Evolutionary conservation across 2,797 vertebrate genomes (phyloP).

Genomic region (Huso huso): DNA sequence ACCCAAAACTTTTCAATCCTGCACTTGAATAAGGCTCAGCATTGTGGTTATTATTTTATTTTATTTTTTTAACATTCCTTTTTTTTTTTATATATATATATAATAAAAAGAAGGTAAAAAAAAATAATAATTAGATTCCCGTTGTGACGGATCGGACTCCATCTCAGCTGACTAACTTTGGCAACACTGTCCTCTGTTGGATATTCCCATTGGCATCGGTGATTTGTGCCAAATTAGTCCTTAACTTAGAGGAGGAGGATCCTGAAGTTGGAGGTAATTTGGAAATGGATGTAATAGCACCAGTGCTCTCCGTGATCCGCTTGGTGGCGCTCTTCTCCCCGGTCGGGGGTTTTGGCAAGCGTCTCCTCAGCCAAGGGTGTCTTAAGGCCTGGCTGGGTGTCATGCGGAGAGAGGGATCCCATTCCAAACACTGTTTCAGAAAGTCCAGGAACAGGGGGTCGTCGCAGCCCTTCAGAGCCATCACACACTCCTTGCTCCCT

Average conservation of each 20-base stretch:
- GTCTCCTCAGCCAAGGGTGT: conserved; percentile 88
- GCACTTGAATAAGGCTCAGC: conserved; percentile 64
- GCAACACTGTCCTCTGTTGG: conserved; percentile 93
- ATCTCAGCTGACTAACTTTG: conserved; percentile 94
- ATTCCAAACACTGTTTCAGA: conserved; percentile 95
- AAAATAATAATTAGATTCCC: too few species aligned
- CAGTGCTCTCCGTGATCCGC: conserved; percentile 72
- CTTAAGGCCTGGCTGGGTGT: conserved; percentile 88
- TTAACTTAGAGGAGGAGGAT: conserved; percentile 84
- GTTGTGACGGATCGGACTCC: conserved; percentile 9
- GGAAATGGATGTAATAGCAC: conserved; percentile 88
- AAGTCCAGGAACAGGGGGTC: conserved; percentile 95
- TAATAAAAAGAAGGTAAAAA: too few species aligned
- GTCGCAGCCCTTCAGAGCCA: conserved; percentile 87
- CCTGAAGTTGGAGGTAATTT: conserved; percentile 87
- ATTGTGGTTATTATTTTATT: conserved; percentile 29
- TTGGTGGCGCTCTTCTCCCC: conserved; percentile 77
- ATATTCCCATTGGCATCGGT: conserved; percentile 98
- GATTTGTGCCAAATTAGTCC: conserved; percentile 93
- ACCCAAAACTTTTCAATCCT: conserved; percentile 44
- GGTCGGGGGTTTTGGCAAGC: conserved; percentile 87
- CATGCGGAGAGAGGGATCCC: conserved; percentile 88
- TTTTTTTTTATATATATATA: too few species aligned
- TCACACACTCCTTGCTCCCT: conserved; percentile 84
- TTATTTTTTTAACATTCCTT: conserved; percentile 12